These are phyloP conservation scores for Equus przewalskii DNA, from an alignment of 2,113 vertebrate species.

Conservation along the genomic window DNA sequence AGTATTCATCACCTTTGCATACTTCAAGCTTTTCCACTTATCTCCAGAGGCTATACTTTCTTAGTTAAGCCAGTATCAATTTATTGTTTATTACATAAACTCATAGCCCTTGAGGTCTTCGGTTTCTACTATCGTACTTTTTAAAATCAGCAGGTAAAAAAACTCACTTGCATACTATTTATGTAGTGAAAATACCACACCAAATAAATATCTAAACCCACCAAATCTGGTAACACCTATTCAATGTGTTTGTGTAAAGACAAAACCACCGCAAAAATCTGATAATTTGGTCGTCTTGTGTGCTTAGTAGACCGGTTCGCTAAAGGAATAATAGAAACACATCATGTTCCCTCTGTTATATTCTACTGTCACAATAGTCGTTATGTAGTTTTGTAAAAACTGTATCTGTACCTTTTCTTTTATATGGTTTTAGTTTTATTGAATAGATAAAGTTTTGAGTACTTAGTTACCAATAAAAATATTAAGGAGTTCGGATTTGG, in stretches of 20 bases:
- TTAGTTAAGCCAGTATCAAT: background rate
- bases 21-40: background rate
- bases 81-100: background rate
- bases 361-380: background rate
- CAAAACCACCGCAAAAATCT: background rate
- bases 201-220: background rate
- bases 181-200: background rate
- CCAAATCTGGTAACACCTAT: background rate
- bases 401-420: background rate
- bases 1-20: background rate
- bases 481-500: background rate
- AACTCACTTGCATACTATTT: background rate
- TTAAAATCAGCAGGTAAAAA: background rate
- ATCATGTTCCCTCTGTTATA: background rate
- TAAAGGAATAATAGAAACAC: background rate
- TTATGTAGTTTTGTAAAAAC: background rate
- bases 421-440: slow-evolving; percentile 30
- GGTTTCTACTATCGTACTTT: background rate
- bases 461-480: slow-evolving; percentile 5
- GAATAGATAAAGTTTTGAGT: slow-evolving; percentile 4
- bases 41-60: background rate
- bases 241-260: background rate
- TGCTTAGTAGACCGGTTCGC: background rate
- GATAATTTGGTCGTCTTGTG: background rate
- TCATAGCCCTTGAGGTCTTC: background rate